Conservation (phyloP, 2,888 invertebrate species). For the Augiades crinisus region DNA sequence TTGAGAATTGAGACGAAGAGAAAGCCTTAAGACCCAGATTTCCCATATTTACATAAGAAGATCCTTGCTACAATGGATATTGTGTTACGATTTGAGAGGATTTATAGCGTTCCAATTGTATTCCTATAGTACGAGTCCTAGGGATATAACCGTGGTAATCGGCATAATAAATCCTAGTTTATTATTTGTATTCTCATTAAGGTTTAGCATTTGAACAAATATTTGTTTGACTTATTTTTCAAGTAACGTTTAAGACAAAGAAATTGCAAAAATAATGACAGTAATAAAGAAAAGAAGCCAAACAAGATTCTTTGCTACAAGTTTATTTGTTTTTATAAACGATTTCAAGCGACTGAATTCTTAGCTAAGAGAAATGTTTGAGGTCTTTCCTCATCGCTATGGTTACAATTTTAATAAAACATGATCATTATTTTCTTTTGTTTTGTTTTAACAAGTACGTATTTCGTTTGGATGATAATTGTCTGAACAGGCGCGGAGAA, state of each 20-base stretch:
- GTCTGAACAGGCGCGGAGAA: no score
- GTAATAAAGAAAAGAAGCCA: slow-evolving; percentile 20
- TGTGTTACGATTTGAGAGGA: no score
- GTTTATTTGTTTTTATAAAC: slow-evolving; percentile 17
- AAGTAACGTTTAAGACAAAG: slow-evolving; percentile 6
- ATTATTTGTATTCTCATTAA: slow-evolving; percentile 7
- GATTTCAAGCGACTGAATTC: slow-evolving; percentile 13
- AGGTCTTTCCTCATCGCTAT: slow-evolving; percentile 1
- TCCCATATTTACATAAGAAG: no score
- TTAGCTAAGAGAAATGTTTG: slow-evolving; percentile 6
- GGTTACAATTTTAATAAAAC: not conserved
- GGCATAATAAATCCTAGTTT: not conserved
- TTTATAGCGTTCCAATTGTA: no score
- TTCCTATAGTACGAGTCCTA: no score
- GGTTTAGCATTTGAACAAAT: slow-evolving; percentile 1
- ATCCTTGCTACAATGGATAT: no score
- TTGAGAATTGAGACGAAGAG: no score
- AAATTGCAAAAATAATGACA: slow-evolving; percentile 19
- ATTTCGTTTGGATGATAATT: no score
- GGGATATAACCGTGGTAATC: not conserved
- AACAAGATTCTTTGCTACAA: slow-evolving; percentile 8
- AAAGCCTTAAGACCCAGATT: no score
- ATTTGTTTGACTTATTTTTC: slow-evolving; percentile 8
- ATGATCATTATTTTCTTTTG: not conserved
- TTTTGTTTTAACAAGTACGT: not conserved